A percentile compares a stretch with the other conserved stretches of the same genome.
Conservation (phyloP, 2,888 invertebrate genomes). For the Kuschelorhynchus macadamiae region DNA sequence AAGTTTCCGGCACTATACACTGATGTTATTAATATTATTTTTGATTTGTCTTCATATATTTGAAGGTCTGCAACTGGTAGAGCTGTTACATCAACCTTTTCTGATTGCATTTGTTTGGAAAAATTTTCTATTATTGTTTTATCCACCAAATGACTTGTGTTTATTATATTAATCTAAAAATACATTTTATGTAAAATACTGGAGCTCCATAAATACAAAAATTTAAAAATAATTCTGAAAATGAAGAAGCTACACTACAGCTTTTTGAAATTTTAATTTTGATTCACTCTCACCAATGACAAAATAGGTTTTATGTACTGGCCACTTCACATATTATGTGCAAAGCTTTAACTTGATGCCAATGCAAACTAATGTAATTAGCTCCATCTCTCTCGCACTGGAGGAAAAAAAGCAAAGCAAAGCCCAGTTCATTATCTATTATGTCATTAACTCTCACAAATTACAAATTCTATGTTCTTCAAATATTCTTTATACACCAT, state of each 20-base stretch:
- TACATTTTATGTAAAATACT: neutral
- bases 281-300: too few species aligned
- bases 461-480: too few species aligned
- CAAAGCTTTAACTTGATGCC: too few species aligned
- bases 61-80: slow-evolving; percentile 72
- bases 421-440: too few species aligned
- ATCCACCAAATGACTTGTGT: slow-evolving; percentile 67
- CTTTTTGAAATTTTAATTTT: too few species aligned
- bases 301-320: too few species aligned
- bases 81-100: slow-evolving; percentile 72
- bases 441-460: too few species aligned
- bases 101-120: slow-evolving; percentile 69
- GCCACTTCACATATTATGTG: too few species aligned
- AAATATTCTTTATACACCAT: too few species aligned
- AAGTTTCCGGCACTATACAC: slow-evolving; percentile 69
- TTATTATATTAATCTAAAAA: slow-evolving; percentile 64
- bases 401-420: too few species aligned
- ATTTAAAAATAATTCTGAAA: neutral
- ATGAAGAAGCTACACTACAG: neutral
- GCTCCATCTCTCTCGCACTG: too few species aligned
- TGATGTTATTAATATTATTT: slow-evolving; percentile 70
- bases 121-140: slow-evolving; percentile 60
- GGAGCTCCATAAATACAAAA: neutral
- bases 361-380: too few species aligned
- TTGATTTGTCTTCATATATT: slow-evolving; percentile 58